phyloP scores from a whole-genome alignment of 2,888 invertebrate species.

The Spodoptera picta region DNA sequence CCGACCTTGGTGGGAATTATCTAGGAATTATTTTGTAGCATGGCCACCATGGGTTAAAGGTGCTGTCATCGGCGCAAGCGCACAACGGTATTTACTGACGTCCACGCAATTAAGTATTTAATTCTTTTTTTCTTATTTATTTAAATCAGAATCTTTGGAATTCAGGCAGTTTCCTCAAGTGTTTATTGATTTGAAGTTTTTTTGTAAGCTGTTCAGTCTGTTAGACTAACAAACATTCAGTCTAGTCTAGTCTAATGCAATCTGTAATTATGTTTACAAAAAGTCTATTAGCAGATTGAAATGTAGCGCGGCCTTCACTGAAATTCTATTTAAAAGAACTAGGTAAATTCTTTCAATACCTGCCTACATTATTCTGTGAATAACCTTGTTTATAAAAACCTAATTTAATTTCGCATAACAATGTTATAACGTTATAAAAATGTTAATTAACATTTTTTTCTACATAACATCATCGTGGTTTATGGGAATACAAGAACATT shows the following conservation, averaged over 20 bases:
- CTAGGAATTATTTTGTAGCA: slow-evolving; percentile 37
- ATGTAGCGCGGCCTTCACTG: slow-evolving; percentile 8
- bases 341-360: background rate
- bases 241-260: slow-evolving; percentile 3
- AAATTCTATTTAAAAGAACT: background rate
- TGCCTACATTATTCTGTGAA: background rate
- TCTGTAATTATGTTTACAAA: slow-evolving; percentile 19
- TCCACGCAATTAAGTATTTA: slow-evolving; percentile 15
- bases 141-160: background rate
- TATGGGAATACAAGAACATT: slow-evolving; percentile 10
- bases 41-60: slow-evolving; percentile 44
- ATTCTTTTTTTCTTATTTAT: slow-evolving; percentile 10
- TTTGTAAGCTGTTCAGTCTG: slow-evolving; percentile 8
- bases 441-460: slow-evolving; percentile 3
- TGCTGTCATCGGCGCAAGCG: slow-evolving; percentile 8
- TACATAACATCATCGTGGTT: background rate
- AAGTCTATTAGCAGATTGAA: background rate
- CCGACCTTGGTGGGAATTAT: slow-evolving; percentile 61
- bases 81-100: slow-evolving; percentile 27
- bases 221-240: slow-evolving; percentile 7
- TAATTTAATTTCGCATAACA: too few species aligned
- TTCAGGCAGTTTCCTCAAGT: slow-evolving; percentile 17
- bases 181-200: slow-evolving; percentile 11
- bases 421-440: too few species aligned
- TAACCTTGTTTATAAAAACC: background rate